phyloP scores from a whole-genome alignment of 2,888 invertebrate genomes.

The Apamea anceps region DNA sequence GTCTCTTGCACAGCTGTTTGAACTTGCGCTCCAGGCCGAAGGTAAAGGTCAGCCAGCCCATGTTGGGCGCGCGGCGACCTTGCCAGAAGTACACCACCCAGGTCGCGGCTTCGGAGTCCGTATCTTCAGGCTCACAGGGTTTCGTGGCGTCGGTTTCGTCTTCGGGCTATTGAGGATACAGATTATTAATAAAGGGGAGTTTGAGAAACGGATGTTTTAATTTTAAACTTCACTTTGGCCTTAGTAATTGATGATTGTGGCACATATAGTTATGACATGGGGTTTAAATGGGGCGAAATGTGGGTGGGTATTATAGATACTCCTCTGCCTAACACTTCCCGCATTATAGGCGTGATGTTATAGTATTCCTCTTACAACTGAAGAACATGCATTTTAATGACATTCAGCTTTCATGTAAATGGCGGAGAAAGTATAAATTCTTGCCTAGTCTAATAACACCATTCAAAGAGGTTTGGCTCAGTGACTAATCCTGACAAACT shows the following conservation, averaged over 20 bases:
- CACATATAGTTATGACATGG: background rate
- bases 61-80: conserved; percentile 98
- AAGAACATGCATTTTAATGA: background rate
- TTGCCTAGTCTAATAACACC: background rate
- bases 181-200: too few species aligned
- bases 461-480: background rate
- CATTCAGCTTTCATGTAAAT: background rate
- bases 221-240: too few species aligned
- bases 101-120: conserved; percentile 84
- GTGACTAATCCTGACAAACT: background rate
- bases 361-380: background rate
- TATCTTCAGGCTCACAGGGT: conserved; percentile 87
- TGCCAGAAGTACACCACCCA: conserved; percentile 99
- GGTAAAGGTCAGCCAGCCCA: conserved; percentile 99
- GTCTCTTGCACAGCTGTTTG: conserved; percentile 83
- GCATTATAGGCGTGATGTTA: too few species aligned
- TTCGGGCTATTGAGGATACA: conserved; percentile 77
- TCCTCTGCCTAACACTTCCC: too few species aligned
- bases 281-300: too few species aligned
- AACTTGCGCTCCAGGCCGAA: conserved; percentile 93
- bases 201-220: too few species aligned
- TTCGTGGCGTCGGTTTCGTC: conserved; percentile 86
- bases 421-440: background rate
- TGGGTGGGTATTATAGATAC: too few species aligned
- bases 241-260: background rate